phyloP scores from a whole-genome alignment of 2,113 vertebrate genomes.

The Sylvilagus bachmani region DNA sequence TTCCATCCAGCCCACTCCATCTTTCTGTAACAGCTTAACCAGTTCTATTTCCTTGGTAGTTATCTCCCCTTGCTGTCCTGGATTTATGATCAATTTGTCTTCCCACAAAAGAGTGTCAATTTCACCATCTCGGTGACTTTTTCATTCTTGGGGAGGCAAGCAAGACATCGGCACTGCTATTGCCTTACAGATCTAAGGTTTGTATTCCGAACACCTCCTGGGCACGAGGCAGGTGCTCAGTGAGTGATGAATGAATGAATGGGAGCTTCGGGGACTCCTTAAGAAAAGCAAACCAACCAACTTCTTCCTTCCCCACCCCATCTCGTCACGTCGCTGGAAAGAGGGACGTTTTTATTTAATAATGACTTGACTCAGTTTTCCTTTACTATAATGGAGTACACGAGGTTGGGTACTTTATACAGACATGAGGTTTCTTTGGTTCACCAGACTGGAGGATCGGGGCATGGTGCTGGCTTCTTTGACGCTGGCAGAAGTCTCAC shows the following conservation, averaged over 20 bases:
- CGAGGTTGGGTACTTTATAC: too few species aligned
- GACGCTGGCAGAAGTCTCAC: too few species aligned
- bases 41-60: not conserved
- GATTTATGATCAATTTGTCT: not conserved
- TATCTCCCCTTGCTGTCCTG: too few species aligned
- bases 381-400: too few species aligned
- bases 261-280: not conserved
- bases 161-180: too few species aligned
- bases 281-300: not conserved
- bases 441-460: too few species aligned
- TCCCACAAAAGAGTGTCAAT: not conserved
- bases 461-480: too few species aligned
- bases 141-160: not conserved
- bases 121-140: not conserved
- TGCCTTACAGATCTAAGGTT: too few species aligned
- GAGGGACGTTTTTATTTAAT: not conserved
- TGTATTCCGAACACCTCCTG: too few species aligned
- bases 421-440: too few species aligned
- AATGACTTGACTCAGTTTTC: not conserved
- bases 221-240: not conserved
- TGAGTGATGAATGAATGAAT: not conserved
- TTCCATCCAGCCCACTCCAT: not conserved
- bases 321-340: not conserved
- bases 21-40: not conserved
- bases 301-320: not conserved